These are phyloP conservation scores for Cyclophora punctaria DNA, from an alignment of 2,888 invertebrate species.

Conservation along the genomic window DNA sequence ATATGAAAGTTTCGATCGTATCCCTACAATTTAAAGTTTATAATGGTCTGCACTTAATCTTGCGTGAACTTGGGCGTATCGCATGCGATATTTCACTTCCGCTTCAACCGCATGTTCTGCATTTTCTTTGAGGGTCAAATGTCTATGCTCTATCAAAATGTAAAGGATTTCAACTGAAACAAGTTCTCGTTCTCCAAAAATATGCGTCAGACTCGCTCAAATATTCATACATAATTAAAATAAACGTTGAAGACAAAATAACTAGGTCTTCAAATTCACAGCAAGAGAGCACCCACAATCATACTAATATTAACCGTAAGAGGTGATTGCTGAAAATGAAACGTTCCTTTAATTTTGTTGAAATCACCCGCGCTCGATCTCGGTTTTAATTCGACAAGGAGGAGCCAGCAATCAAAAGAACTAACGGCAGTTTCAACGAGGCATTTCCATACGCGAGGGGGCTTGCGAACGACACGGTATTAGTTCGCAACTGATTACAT, in stretches of 20 bases:
- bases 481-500: constrained; percentile 74
- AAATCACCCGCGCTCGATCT: constrained; percentile 61
- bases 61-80: constrained; percentile 40
- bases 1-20: constrained; percentile 43
- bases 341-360: constrained; percentile 66
- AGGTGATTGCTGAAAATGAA: constrained; percentile 59
- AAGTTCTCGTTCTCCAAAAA: constrained; percentile 4
- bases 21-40: constrained; percentile 37
- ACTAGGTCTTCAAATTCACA: constrained; percentile 39
- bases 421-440: constrained; percentile 65
- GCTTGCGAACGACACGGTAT: constrained; percentile 63
- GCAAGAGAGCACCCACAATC: constrained; percentile 48
- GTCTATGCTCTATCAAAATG: constrained; percentile 6
- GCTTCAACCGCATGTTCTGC: constrained; percentile 34
- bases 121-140: constrained; percentile 40
- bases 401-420: constrained; percentile 70
- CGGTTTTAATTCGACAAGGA: constrained; percentile 68
- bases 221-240: constrained; percentile 49
- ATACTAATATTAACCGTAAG: constrained; percentile 63
- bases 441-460: constrained; percentile 71
- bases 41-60: constrained; percentile 30
- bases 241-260: constrained; percentile 47
- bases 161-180: constrained; percentile 5
- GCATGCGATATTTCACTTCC: constrained; percentile 36
- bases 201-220: constrained; percentile 27